These are phyloP conservation scores for Daubentonia madagascariensis DNA, from an alignment of 2,113 vertebrate species.

Conservation along the genomic window DNA sequence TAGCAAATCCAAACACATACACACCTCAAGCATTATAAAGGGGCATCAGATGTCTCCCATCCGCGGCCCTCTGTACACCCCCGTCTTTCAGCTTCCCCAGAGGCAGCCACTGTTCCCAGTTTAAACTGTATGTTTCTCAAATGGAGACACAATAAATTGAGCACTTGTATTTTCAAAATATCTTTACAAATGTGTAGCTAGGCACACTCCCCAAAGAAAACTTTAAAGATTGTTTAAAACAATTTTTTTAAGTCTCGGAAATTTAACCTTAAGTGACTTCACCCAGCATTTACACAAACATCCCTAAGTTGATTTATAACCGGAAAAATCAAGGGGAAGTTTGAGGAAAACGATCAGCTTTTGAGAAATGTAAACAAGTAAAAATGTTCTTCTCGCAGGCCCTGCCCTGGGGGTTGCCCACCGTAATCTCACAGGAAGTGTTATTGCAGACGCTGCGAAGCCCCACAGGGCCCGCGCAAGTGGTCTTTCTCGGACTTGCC, in stretches of 20 bases:
- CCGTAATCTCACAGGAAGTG: not conserved
- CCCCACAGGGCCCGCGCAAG: not conserved
- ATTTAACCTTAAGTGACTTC: not conserved
- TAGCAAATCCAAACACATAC: not conserved
- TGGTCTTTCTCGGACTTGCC: not conserved
- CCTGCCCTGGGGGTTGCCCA: not conserved
- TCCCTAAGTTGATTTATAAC: not conserved
- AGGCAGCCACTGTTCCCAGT: no score
- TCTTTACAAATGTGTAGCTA: not conserved
- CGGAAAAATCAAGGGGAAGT: not conserved
- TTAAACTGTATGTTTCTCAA: not conserved
- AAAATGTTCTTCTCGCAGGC: not conserved
- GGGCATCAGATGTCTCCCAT: not conserved
- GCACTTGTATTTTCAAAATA: not conserved
- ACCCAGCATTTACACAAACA: not conserved
- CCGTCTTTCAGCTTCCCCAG: not conserved
- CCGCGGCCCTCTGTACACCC: not conserved
- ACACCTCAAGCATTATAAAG: not conserved
- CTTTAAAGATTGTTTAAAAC: not conserved
- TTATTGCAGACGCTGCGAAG: accelerated
- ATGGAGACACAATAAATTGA: not conserved
- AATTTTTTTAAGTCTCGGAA: not conserved
- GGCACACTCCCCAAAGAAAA: not conserved
- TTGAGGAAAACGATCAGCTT: not conserved
- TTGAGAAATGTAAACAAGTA: not conserved